Conservation (phyloP, 2,888 invertebrate species). For the Pelosia muscerda region DNA sequence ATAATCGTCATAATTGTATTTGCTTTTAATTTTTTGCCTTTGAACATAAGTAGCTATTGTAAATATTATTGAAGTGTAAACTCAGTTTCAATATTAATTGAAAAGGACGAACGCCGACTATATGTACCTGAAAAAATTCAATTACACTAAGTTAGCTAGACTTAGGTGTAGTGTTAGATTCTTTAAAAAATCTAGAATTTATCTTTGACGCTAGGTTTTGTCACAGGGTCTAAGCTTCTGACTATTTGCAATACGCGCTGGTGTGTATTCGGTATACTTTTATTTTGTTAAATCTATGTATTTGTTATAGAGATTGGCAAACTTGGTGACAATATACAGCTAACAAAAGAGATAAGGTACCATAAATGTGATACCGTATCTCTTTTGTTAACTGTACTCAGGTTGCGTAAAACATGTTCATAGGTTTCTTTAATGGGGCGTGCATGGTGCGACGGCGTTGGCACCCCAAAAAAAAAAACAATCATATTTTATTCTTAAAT, state of each 20-base stretch:
- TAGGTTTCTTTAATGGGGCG: too few relatives aligned
- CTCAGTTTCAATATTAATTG: slow-evolving; percentile 54
- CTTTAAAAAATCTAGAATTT: slow-evolving; percentile 77
- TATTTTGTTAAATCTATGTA: slow-evolving; percentile 18
- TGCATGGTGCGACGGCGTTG: too few relatives aligned
- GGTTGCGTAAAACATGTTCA: too few relatives aligned
- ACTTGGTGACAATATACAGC: too few relatives aligned
- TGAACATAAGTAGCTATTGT: slow-evolving; percentile 62
- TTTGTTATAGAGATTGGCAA: slow-evolving; percentile 21
- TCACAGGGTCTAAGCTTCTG: slow-evolving; percentile 80
- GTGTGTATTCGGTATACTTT: slow-evolving; percentile 20
- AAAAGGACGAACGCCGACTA: slow-evolving; percentile 74
- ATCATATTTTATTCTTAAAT: too few relatives aligned
- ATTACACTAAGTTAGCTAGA: slow-evolving; percentile 82
- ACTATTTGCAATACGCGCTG: slow-evolving; percentile 40
- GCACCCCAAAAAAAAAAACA: too few relatives aligned
- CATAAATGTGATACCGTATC: too few relatives aligned
- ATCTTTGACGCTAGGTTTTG: slow-evolving; percentile 80
- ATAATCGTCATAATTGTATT: slow-evolving; percentile 8
- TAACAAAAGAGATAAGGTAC: too few relatives aligned
- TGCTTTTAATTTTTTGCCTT: slow-evolving; percentile 52
- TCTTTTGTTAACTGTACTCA: too few relatives aligned
- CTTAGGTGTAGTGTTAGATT: slow-evolving; percentile 78
- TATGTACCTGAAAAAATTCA: slow-evolving; percentile 84
- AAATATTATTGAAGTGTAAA: slow-evolving; percentile 67